Evolutionary conservation across 92 coral and sea anemone species (phyloP).

Genomic region (Porites divaricata): DNA sequence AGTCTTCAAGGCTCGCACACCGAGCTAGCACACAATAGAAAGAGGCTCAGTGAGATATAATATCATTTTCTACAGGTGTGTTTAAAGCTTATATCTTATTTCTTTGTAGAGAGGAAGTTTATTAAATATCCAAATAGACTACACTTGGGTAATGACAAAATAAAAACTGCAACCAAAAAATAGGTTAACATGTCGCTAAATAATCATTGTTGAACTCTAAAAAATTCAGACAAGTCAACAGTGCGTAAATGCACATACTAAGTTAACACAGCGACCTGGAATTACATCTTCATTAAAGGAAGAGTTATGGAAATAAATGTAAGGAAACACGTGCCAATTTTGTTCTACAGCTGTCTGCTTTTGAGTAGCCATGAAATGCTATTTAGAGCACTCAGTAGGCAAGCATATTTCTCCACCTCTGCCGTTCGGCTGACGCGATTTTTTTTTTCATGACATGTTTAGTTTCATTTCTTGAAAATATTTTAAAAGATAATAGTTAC

Average conservation of each 20-base stretch:
- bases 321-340: constrained; percentile 47
- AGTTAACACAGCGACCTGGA: constrained; percentile 34
- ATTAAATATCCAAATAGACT: constrained; percentile 23
- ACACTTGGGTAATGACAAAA: background rate
- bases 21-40: constrained; percentile 1
- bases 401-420: background rate
- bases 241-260: constrained; percentile 15
- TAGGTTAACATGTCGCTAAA: constrained; percentile 12
- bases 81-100: constrained; percentile 12
- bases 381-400: background rate
- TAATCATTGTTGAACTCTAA: constrained; percentile 9
- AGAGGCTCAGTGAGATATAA: background rate
- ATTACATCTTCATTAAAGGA: constrained; percentile 26
- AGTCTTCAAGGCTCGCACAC: background rate
- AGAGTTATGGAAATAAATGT: constrained; percentile 11
- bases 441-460: background rate
- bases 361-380: background rate
- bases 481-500: constrained; percentile 14
- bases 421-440: background rate
- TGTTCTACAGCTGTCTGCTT: constrained; percentile 13
- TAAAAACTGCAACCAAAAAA: background rate
- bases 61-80: background rate
- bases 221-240: constrained; percentile 12
- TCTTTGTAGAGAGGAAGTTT: background rate
- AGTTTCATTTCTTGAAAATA: background rate